A percentile compares a stretch with the other conserved stretches of the same genome.
These are phyloP conservation scores for Ophiodon elongatus DNA, from an alignment of 2,113 vertebrate genomes.

Conservation along the genomic window DNA sequence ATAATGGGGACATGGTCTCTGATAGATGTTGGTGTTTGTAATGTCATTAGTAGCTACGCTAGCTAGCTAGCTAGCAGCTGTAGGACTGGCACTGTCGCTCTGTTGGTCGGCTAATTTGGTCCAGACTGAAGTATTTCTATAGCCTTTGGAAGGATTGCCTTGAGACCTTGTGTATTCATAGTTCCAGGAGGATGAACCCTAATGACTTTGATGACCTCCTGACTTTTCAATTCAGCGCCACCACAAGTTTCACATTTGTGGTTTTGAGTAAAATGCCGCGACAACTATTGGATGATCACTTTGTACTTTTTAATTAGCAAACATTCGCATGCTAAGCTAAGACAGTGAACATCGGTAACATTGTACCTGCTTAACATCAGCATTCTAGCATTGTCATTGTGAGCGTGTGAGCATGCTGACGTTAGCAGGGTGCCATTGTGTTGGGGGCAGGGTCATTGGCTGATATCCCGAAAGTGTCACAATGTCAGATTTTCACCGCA, in stretches of 20 bases:
- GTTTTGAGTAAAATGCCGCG: neutral
- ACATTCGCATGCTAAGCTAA: neutral
- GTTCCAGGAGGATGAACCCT: neutral
- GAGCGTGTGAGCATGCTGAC: neutral
- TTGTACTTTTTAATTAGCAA: neutral
- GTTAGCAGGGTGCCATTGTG: neutral
- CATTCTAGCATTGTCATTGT: neutral
- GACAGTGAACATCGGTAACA: neutral
- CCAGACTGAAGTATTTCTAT: too few species aligned
- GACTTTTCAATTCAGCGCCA: neutral
- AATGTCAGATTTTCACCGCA: neutral
- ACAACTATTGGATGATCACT: too few species aligned
- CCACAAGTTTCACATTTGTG: neutral
- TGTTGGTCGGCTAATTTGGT: neutral
- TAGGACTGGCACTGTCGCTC: too few species aligned
- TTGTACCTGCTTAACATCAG: neutral
- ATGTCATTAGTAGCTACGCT: neutral
- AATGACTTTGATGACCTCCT: neutral
- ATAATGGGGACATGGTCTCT: neutral
- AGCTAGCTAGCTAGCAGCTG: too few species aligned
- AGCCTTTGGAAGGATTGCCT: neutral
- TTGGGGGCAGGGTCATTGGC: too few species aligned
- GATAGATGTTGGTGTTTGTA: neutral
- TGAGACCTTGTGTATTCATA: neutral
- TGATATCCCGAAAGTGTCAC: too few species aligned